Base-by-base conservation (phyloP, 2,113 vertebrate species). In the Globicephala melas region DNA sequence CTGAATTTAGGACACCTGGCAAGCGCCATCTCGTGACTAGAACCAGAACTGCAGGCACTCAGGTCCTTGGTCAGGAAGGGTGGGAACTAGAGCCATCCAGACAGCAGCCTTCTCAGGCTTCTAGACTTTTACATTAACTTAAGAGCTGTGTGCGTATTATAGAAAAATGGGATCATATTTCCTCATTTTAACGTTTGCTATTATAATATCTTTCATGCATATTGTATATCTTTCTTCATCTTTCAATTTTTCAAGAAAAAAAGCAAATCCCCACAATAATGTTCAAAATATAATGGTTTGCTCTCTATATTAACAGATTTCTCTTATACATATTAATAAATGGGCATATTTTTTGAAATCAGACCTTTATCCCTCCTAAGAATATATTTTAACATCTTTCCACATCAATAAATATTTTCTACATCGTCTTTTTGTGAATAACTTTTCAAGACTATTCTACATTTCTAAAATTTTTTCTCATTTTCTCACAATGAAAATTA, bases 21-120 rank as follows among this genome's bases (percentile, higher is more conserved):
- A 95, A 91, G 73, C 26, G 68, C 95, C 96, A 97, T 77, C 96
- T 95, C 92, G 95, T 95, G 96, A 91, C 71, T 67, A 93, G 20
- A 93, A 95, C 25, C 33, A 92, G 89, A 96, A 97, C 36, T 89
- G 55, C 89, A 91, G 36, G 55, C 12, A 97, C 6, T 47, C n/a
- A 50, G 10, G 26, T 53, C 60, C 36, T 88, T 60, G 6, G 11
- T 25, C n/a, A 31, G 41, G 2, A 74, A 84, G 18, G 9, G 23
- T 70, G 20, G 25, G 41, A 86, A 83, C 21, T 77, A 84, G 20
- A 73, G 44, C 36, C n/a, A 62, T 47, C 12, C 14, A 94, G 36
- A 73, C 28, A 81, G 38, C 21, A 76, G 31, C 50, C 41, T 82
- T 84, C 25, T 91, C 41, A 31, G 60, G 74, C 36, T 96, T 95